Conservation (phyloP, 2,888 invertebrate species). For the Caenorhabditis drosophilae region DNA sequence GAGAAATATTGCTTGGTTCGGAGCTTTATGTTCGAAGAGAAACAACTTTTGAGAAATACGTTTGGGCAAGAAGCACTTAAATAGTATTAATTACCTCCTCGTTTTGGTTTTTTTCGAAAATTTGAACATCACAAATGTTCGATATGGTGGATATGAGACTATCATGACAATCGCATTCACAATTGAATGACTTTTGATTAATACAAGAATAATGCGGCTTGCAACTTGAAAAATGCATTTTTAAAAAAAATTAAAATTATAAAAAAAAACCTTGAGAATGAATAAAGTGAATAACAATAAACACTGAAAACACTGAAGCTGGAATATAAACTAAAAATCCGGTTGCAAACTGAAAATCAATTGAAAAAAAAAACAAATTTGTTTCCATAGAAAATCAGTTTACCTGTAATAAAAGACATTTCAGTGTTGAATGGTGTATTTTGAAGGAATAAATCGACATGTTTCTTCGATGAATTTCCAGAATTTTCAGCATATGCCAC, state of each 20-base stretch:
- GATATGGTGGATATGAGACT: slow-evolving; percentile 28
- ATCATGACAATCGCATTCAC: slow-evolving; percentile 27
- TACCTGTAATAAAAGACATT: slow-evolving; percentile 24
- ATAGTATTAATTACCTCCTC: too few relatives aligned
- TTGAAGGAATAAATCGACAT: slow-evolving; percentile 17
- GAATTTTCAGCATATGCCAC: slow-evolving; percentile 21
- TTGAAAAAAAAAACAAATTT: too few relatives aligned
- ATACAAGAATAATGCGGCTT: slow-evolving; percentile 19
- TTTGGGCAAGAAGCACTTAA: too few relatives aligned
- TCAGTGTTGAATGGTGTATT: slow-evolving; percentile 22
- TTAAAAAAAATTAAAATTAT: not conserved
- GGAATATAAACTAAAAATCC: slow-evolving; percentile 23
- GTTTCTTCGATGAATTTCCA: slow-evolving; percentile 19
- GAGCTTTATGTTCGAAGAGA: too few relatives aligned
- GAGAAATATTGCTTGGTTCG: too few relatives aligned
- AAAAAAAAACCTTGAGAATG: slow-evolving; percentile 14
- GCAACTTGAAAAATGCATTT: slow-evolving; percentile 14
- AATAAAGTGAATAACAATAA: slow-evolving; percentile 17
- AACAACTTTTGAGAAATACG: too few relatives aligned
- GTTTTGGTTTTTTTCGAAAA: too few relatives aligned
- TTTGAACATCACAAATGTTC: slow-evolving; percentile 17
- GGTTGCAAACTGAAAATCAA: slow-evolving; percentile 17
- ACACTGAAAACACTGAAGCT: slow-evolving; percentile 18
- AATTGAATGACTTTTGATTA: slow-evolving; percentile 18
- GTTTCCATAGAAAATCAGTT: too few relatives aligned